phyloP scores from a whole-genome alignment of 1,140 invertebrate genomes.

The Drosophila ambigua region DNA sequence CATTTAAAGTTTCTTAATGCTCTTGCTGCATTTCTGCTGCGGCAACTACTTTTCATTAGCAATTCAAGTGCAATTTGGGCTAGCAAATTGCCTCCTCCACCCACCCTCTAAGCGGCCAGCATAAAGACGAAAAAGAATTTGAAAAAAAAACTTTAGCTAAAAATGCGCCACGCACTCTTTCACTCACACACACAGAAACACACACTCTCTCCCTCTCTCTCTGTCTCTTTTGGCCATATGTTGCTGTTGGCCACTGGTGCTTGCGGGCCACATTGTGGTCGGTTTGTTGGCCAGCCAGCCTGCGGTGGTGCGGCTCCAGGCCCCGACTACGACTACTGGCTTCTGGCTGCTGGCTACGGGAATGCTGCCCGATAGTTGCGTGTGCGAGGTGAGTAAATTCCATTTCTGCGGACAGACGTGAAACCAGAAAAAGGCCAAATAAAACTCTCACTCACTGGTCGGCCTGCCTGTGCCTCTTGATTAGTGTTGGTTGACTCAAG shows the following conservation, averaged over 20 bases:
- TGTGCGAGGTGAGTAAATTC: slow-evolving; percentile 69
- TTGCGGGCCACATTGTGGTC: slow-evolving; percentile 51
- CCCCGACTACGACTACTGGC: not conserved
- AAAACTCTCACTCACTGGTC: slow-evolving; percentile 15
- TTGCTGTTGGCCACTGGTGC: slow-evolving; percentile 34
- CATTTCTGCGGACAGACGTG: slow-evolving; percentile 36
- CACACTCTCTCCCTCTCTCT: slow-evolving; percentile 21
- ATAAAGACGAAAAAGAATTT: slow-evolving; percentile 29
- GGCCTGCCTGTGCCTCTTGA: slow-evolving; percentile 19
- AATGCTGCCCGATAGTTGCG: slow-evolving; percentile 33
- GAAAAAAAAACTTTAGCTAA: slow-evolving; percentile 12
- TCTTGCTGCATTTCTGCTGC: not conserved
- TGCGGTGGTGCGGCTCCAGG: slow-evolving; percentile 10
- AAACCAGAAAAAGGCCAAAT: slow-evolving; percentile 19
- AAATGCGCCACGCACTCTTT: slow-evolving; percentile 39
- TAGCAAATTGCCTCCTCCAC: slow-evolving; percentile 36
- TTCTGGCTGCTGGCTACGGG: not conserved
- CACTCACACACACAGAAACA: slow-evolving; percentile 2
- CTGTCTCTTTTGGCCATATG: slow-evolving; percentile 47
- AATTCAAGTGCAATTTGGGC: slow-evolving; percentile 48
- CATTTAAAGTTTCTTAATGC: slow-evolving; percentile 41
- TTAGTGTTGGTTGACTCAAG: slow-evolving; percentile 36
- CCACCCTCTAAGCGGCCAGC: slow-evolving; percentile 11
- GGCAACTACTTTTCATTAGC: slow-evolving; percentile 45
- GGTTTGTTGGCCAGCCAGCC: slow-evolving; percentile 50